These are phyloP conservation scores for Pseudococcus jackbeardsleyi DNA, from an alignment of 2,888 invertebrate species.

Conservation along the genomic window DNA sequence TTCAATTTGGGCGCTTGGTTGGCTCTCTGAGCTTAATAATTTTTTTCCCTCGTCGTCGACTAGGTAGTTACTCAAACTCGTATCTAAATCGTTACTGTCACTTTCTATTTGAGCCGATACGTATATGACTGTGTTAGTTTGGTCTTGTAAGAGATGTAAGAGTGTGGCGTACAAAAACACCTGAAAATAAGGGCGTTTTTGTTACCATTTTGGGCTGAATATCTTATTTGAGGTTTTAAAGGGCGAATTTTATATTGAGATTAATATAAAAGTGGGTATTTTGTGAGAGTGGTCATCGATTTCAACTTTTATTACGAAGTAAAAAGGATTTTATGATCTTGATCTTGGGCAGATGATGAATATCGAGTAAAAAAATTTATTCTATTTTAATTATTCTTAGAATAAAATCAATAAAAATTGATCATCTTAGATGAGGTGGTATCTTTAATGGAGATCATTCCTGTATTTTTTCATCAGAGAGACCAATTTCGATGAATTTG, in stretches of 20 bases:
- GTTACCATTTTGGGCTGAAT: not conserved
- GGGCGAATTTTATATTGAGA: not conserved
- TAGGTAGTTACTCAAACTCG: not conserved
- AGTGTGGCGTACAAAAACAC: constrained; percentile 20
- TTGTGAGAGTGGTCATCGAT: not conserved
- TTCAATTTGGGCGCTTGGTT: not conserved
- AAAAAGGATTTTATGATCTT: no score
- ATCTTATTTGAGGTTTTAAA: not conserved
- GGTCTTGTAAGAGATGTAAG: not conserved
- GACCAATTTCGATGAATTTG: not conserved
- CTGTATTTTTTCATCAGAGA: not conserved
- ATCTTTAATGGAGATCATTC: not conserved
- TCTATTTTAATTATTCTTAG: no score
- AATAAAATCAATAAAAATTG: no score
- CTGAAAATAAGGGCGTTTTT: constrained; percentile 46
- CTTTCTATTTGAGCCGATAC: not conserved
- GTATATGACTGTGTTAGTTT: not conserved
- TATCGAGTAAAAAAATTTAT: not conserved
- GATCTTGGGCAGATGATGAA: no score
- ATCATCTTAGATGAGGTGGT: not conserved
- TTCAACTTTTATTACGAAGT: no score
- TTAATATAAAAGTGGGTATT: not conserved
- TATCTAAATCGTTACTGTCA: not conserved
- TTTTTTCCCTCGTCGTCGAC: not conserved
- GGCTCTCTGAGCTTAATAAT: not conserved